Evolutionary conservation across 2,888 invertebrate genomes (phyloP), one percentile per base, ranked within the genome.

Genomic region (Coronaproctus castanopsis): DNA sequence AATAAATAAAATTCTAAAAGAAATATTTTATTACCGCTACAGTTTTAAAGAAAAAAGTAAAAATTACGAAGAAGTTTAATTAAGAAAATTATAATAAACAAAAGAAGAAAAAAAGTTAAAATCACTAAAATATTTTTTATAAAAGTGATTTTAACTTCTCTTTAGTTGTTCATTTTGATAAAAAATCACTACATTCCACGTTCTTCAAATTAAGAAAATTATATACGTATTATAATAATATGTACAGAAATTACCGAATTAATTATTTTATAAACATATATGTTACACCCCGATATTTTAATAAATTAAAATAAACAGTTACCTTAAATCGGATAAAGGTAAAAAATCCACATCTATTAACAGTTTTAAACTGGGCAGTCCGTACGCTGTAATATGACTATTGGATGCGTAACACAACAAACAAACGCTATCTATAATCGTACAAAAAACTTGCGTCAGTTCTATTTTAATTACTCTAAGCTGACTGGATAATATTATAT

Each of bases 281-380:
- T 10, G 18, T 19, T n/a, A 24, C n/a, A 58, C 3, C n/a, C 21
- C 21, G 57, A 36, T 18, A 50, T 20, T 20, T 8, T 5, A 14
- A 21, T 21, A n/a, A 48, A 57, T 49, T 19, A 36, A n/a, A n/a
- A n/a, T n/a, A n/a, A n/a, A n/a, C n/a, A n/a, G 54, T 53, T 77
- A 91, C 91, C 91, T 92, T 75, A 93, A 82, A 75, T 95, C 92
- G 65, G 88, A 83, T 66, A 91, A 80, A 63, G 95, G 93, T 69
- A 96, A 80, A 77, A 96, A 93, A 75, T 93, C 91, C 64, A 89
- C 83, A 74, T 95, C 89, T 69, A 93, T 80, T 65, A 98, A 80
- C 67, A 85, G 86, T 74, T 90, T 83, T 68, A 98, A 80, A 72
- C 93, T 93, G 63, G 98, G 98, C 73, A 98, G 79, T 76, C 91